Percentiles rank a stretch among this genome's conserved stretches.
phyloP scores from a whole-genome alignment of 2,797 vertebrate genomes.

The Oreonectes daqikongensis region DNA sequence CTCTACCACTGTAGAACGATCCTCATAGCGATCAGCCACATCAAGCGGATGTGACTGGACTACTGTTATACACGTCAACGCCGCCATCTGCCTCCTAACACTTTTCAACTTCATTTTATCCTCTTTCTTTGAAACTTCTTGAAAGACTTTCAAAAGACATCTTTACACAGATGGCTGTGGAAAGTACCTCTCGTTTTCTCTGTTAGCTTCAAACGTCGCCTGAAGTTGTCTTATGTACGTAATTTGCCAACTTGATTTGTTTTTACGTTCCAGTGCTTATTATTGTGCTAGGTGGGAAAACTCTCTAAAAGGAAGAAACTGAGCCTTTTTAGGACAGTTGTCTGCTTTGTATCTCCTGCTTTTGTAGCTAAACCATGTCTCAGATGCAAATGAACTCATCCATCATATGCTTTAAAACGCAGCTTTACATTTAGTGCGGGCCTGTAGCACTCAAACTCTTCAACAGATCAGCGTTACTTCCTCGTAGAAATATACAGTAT shows the following conservation, averaged over 20 bases:
- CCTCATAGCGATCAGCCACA: slow-evolving; percentile 31
- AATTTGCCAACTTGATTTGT: slow-evolving; percentile 19
- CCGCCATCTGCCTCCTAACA: slow-evolving; percentile 47
- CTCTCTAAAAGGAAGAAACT: slow-evolving; percentile 20
- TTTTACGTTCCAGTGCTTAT: slow-evolving; percentile 38
- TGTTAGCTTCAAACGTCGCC: slow-evolving; percentile 17
- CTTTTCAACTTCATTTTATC: slow-evolving; percentile 33
- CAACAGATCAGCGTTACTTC: slow-evolving; percentile 62
- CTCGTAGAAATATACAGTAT: slow-evolving; percentile 48
- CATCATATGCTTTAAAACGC: slow-evolving; percentile 27
- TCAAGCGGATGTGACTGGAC: slow-evolving; percentile 43
- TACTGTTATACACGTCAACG: slow-evolving; percentile 17
- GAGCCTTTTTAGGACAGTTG: slow-evolving; percentile 28
- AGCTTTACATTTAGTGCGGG: slow-evolving; percentile 47
- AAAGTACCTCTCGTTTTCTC: slow-evolving; percentile 14
- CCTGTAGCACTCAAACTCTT: slow-evolving; percentile 39
- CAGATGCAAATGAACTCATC: slow-evolving; percentile 22
- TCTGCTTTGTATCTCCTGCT: slow-evolving; percentile 38
- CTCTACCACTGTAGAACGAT: slow-evolving; percentile 52
- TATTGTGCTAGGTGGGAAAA: slow-evolving; percentile 6
- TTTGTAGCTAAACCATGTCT: slow-evolving; percentile 43
- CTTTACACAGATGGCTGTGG: slow-evolving; percentile 28
- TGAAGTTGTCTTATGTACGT: slow-evolving; percentile 31
- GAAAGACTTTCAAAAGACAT: slow-evolving; percentile 36
- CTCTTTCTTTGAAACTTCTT: slow-evolving; percentile 14